Base-by-base conservation (phyloP, 2,888 invertebrate species). In the Chrysotoxum bicinctum region DNA sequence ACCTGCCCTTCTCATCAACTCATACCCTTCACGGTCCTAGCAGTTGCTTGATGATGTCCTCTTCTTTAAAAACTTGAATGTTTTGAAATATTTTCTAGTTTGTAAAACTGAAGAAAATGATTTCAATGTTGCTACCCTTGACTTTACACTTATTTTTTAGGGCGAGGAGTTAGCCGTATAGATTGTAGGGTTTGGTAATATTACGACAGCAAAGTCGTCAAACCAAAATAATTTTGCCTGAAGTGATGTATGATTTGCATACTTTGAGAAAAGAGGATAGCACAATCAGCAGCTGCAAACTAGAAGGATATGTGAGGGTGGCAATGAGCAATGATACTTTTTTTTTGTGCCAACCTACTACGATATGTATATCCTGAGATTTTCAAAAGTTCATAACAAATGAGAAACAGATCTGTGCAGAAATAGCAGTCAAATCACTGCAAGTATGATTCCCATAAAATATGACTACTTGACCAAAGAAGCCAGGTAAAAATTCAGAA, bases 231-330 rank as follows among this genome's bases (percentile, higher is more conserved):
- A 75, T 43, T 79, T 75, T 66, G 75, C 84, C 84, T 23, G 62
- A 74, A 84, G 84, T 75, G 79, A 79, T 84, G 56, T 79, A 72
- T 74, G 79, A 84, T 84, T 84, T 79, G 84, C 84, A 84, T 84
- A 84, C 75, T 79, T 84, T 75, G 60, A 68, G 19, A 58, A 84
- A 37, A 5, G 32, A 19, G 21, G 14, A n/a, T 19, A 35, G 35
- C 14, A 3, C 50, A 50, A 50, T 6, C 21, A 48, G 21, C 6
- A 6, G 4, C 5, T 10, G 16, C 32, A 9, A 3, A 16, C 26
- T n/a, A 19, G 8, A 45, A 21, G 40, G 40, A 7, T n/a, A 35
- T 40, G 35, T 66, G 10, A 32, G 50, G 30, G 32, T 26, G 37
- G 21, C 30, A 73, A 66, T 72, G 32, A 45, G 58, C 66, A 73